Evolutionary conservation across 2,888 invertebrate genomes (phyloP).

Genomic region (Cataglyphis livida): DNA sequence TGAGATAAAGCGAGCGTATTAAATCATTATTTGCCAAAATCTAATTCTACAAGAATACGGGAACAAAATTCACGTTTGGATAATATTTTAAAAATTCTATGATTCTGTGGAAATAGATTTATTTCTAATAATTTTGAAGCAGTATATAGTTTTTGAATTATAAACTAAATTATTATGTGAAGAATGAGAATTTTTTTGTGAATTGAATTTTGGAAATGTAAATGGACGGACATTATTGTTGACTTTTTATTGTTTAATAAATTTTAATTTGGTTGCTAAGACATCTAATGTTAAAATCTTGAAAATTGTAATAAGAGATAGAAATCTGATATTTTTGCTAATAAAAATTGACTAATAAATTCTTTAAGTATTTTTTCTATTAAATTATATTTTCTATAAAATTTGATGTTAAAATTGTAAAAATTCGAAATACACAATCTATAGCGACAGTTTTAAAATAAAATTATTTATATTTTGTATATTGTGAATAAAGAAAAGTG

Average conservation of each 20-base stretch:
- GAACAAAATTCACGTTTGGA: background rate
- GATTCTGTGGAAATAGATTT: slow-evolving; percentile 13
- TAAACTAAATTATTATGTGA: background rate
- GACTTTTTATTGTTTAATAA: background rate
- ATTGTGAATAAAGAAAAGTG: background rate
- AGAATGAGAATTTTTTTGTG: background rate
- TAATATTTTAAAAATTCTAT: slow-evolving; percentile 10
- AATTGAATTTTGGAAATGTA: background rate
- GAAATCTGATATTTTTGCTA: background rate
- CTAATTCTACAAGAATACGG: slow-evolving; percentile 1
- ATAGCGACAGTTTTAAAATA: background rate
- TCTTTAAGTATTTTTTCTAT: background rate
- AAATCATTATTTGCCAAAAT: slow-evolving; percentile 31
- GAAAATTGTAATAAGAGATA: background rate
- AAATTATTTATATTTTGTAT: slow-evolving; percentile 1
- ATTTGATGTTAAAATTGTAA: background rate
- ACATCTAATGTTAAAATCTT: background rate
- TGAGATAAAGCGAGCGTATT: slow-evolving; percentile 22
- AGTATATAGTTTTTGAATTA: slow-evolving; percentile 9
- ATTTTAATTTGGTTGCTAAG: background rate
- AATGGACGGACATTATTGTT: background rate
- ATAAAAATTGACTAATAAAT: background rate
- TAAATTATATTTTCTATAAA: background rate
- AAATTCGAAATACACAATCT: background rate
- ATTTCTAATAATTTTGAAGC: slow-evolving; percentile 4